Conservation (phyloP, 2,888 invertebrate genomes). For the Epinotia nisella region DNA sequence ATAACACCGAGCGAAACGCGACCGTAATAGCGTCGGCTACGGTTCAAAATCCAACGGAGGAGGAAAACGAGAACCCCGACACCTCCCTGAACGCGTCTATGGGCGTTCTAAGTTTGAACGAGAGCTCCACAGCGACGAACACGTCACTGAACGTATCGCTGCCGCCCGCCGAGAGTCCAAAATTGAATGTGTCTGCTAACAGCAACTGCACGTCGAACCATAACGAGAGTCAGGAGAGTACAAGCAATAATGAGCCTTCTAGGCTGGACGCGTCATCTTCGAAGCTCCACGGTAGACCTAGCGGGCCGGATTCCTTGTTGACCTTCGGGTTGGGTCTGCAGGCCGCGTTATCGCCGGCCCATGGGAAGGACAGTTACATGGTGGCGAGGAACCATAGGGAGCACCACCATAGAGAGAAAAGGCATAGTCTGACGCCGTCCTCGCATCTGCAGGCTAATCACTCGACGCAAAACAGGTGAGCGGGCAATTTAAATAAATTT, state of each 20-base stretch:
- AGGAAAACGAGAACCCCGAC: conserved; percentile 59
- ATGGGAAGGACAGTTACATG: conserved; percentile 68
- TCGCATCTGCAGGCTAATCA: conserved; percentile 72
- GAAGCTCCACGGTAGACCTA: conserved; percentile 59
- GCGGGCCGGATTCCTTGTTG: conserved; percentile 71
- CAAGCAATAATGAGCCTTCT: conserved; percentile 61
- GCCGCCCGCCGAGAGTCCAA: conserved; percentile 75
- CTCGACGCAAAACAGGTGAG: conserved; percentile 73
- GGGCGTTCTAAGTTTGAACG: conserved; percentile 75
- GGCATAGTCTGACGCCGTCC: conserved; percentile 83
- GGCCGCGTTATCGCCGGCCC: conserved; percentile 75
- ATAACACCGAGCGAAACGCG: conserved; percentile 64
- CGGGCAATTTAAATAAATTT: too few species aligned
- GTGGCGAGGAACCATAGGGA: conserved; percentile 63
- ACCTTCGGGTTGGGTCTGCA: conserved; percentile 74
- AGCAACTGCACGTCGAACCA: conserved; percentile 57
- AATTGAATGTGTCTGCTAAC: conserved; percentile 58
- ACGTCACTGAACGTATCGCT: conserved; percentile 76
- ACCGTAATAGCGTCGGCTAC: conserved; percentile 53
- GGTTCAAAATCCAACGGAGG: conserved; percentile 55
- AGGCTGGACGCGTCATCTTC: conserved; percentile 69
- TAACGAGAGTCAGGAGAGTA: conserved; percentile 58
- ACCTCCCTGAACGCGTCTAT: conserved; percentile 70
- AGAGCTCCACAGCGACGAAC: conserved; percentile 79
- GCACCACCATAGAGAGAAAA: conserved; percentile 78